phyloP scores from a whole-genome alignment of 2,113 vertebrate species.

The Scalopus aquaticus region DNA sequence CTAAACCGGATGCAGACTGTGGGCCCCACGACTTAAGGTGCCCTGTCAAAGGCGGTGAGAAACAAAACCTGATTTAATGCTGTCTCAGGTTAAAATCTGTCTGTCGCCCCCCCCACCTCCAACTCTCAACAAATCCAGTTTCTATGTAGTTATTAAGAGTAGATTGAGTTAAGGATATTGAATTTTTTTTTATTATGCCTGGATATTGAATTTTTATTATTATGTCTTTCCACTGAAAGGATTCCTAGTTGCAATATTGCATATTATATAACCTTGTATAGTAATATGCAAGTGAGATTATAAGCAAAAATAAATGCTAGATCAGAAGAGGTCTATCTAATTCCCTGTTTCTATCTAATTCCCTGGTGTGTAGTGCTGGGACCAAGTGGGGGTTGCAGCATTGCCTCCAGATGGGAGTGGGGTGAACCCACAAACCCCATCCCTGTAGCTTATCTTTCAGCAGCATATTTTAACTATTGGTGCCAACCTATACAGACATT shows the following conservation, averaged over 20 bases:
- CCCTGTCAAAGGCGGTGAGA: neutral
- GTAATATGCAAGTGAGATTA: slow-evolving; percentile 18
- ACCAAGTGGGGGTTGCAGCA: neutral
- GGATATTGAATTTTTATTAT: slow-evolving; percentile 36
- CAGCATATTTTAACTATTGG: neutral
- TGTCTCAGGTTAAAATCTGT: slow-evolving; percentile 7
- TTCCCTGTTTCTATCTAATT: neutral
- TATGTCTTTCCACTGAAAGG: neutral
- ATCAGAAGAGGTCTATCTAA: neutral
- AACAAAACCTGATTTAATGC: neutral
- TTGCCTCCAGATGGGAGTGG: neutral
- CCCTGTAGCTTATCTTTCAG: neutral
- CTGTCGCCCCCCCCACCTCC: neutral
- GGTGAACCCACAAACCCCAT: neutral
- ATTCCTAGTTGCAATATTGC: slow-evolving; percentile 35
- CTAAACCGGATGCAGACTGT: neutral
- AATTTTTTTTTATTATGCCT: too few relatives aligned
- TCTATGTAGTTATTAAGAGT: slow-evolving; percentile 22
- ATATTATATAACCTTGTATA: slow-evolving; percentile 44
- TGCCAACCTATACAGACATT: neutral
- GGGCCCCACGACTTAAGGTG: neutral
- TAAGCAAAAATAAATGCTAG: slow-evolving; percentile 38
- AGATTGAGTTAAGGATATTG: slow-evolving; percentile 28
- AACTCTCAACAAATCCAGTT: slow-evolving; percentile 37
- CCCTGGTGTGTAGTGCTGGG: neutral